Base-by-base conservation (phyloP, 2,113 vertebrate genomes). In the Xerus inauris region DNA sequence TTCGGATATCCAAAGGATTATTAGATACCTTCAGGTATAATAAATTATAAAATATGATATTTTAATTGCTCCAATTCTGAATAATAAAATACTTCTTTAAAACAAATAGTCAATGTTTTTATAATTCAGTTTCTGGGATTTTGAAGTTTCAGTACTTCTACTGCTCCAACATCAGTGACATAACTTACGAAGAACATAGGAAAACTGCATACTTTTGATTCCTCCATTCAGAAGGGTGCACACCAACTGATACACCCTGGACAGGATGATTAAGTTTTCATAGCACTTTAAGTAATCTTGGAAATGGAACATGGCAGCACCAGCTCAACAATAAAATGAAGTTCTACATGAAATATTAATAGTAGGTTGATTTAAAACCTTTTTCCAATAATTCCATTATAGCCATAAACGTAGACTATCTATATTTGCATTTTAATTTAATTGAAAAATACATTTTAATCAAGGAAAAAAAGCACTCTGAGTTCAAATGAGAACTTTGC, bases 281-380 rank as follows among this genome's bases (percentile, higher is more conserved):
- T 42, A 69, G 49, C 90, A 96, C 91, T 97, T 98, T 96, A 97
- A 97, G 96, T 97, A 98, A 98, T 98, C 95, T 97, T 97, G 96
- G 97, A 98, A 98, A 98, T 98, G 97, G 92, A 98, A 96, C 87
- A 97, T 73, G 92, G 97, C 96, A 97, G 69, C 42, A 94, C 24
- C 71, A 93, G 86, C 95, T 94, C 94, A 94, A 98, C 97, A 96
- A 98, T 98, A 98, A 99, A 99, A 98, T 89, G 76, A 94, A 91
- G 69, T 92, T 96, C 95, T 89, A 75, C 97, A 97, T 98, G 96
- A 98, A 99, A 98, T 98, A 98, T 95, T 97, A 97, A 94, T 95
- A 73, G 97, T 95, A 98, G 97, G 88, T 88, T 98, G 98, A 98
- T 98, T 99, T 98, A 98, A 98, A 98, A 96, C 65, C 64, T 85